These are phyloP conservation scores for Ectropis crepuscularia DNA, from an alignment of 2,888 invertebrate genomes.

Conservation along the genomic window DNA sequence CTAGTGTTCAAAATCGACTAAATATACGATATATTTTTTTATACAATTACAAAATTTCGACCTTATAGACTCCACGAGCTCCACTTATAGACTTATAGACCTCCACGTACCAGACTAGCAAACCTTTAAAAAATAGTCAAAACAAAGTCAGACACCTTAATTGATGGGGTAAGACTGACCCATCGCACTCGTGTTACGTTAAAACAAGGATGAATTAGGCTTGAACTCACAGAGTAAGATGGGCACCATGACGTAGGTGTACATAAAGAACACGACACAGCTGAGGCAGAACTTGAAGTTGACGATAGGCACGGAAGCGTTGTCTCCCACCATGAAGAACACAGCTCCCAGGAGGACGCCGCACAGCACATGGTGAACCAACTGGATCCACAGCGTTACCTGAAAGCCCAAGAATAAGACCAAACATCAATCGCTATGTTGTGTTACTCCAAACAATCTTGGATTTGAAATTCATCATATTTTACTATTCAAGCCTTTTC, in stretches of 20 bases:
- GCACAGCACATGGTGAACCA: slow-evolving; percentile 82
- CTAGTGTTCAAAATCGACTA: no score
- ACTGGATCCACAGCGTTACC: slow-evolving; percentile 82
- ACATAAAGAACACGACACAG: slow-evolving; percentile 86
- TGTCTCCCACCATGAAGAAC: slow-evolving; percentile 84
- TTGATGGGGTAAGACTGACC: no score
- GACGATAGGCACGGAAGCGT: slow-evolving; percentile 80
- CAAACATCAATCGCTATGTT: background rate
- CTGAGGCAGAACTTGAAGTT: slow-evolving; percentile 87
- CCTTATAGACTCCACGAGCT: no score
- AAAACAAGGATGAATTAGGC: slow-evolving; percentile 29
- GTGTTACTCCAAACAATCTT: no score
- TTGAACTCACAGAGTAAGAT: slow-evolving; percentile 84
- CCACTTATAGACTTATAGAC: no score
- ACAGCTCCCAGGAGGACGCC: slow-evolving; percentile 83
- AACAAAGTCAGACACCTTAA: no score
- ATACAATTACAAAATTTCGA: no score
- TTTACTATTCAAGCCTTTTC: no score
- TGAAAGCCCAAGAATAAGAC: slow-evolving; percentile 48
- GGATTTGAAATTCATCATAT: no score
- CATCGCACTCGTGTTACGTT: background rate
- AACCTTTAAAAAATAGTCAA: no score
- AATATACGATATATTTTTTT: no score
- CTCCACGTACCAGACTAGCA: no score
- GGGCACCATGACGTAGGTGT: slow-evolving; percentile 86